Evolutionary conservation across 2,113 vertebrate species (phyloP).

Genomic region (Gymnobelideus leadbeateri): DNA sequence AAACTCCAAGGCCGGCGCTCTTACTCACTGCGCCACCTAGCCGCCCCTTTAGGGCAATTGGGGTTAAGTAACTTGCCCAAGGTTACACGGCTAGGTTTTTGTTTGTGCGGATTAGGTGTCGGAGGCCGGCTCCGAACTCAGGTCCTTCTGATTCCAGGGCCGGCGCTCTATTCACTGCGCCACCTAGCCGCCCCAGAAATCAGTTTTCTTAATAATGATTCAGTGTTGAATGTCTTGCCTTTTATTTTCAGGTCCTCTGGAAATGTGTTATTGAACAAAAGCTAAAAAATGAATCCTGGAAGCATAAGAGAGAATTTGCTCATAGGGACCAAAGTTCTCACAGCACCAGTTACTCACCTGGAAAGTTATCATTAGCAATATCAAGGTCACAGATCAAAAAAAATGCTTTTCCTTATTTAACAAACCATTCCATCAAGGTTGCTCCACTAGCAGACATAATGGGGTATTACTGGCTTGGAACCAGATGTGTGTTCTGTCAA

Average conservation of each 20-base stretch:
- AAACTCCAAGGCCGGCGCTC: too few relatives aligned
- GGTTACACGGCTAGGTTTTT: too few relatives aligned
- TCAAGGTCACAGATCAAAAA: neutral
- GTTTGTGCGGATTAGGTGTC: too few relatives aligned
- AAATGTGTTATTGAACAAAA: neutral
- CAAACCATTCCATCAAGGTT: neutral
- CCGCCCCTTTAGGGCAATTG: too few relatives aligned
- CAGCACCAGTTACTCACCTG: neutral
- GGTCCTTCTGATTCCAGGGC: too few relatives aligned
- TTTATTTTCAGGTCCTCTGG: neutral
- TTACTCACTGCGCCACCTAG: too few relatives aligned
- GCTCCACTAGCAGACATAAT: neutral
- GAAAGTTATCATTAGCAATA: neutral
- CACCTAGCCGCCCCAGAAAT: too few relatives aligned
- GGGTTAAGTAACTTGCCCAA: too few relatives aligned
- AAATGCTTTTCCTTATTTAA: conserved; percentile 3
- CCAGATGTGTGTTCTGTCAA: neutral
- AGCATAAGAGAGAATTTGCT: neutral
- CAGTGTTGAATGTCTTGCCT: neutral
- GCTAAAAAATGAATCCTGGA: neutral
- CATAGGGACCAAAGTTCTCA: conserved; percentile 9
- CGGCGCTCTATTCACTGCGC: too few relatives aligned
- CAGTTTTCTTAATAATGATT: neutral
- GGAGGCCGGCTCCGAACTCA: too few relatives aligned
- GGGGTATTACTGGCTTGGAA: neutral